phyloP scores from a whole-genome alignment of 2,113 vertebrate species.

The Engystomops pustulosus region DNA sequence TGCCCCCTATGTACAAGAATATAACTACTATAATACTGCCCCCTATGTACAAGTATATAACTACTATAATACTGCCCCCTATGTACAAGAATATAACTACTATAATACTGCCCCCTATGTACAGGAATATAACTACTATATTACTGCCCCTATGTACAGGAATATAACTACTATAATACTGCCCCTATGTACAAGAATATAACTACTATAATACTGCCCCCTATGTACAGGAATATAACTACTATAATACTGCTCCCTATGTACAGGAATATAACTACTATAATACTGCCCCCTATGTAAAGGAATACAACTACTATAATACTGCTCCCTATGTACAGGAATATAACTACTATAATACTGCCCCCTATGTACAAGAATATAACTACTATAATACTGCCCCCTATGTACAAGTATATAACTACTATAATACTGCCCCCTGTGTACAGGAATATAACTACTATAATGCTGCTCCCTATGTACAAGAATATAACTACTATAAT shows the following conservation, averaged over 20 bases:
- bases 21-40: constrained; percentile 1
- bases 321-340: not conserved
- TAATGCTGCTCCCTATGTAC: constrained; percentile 1
- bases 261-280: not conserved
- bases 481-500: constrained; percentile 21
- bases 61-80: constrained; percentile 4
- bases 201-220: constrained; percentile 16
- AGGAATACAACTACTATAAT: constrained; percentile 5
- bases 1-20: not conserved
- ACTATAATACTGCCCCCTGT: constrained; percentile 1
- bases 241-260: not conserved
- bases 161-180: not conserved
- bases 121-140: constrained; percentile 3
- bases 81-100: not conserved
- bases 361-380: not conserved
- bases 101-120: constrained; percentile 10
- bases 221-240: not conserved
- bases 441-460: constrained; percentile 20
- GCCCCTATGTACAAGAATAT: constrained; percentile 10
- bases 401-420: constrained; percentile 10
- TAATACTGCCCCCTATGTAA: not conserved
- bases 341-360: not conserved
- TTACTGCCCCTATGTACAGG: too few species aligned
- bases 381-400: not conserved
- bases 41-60: constrained; percentile 9